Percentiles rank a stretch among this genome's conserved stretches.
phyloP scores from a whole-genome alignment of 1,140 invertebrate species.

The Megalonaias nervosa region DNA sequence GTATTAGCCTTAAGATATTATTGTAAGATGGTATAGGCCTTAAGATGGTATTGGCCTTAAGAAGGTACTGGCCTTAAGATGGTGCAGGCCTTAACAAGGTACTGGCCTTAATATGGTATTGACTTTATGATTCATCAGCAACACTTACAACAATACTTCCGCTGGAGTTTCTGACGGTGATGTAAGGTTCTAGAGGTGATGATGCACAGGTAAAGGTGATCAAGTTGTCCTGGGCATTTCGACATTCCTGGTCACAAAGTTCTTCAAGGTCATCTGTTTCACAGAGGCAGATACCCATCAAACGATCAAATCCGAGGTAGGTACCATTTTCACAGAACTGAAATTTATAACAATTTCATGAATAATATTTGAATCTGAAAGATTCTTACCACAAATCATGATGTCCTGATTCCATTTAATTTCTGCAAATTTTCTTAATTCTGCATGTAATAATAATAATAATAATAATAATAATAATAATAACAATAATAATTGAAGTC shows the following conservation, averaged over 20 bases:
- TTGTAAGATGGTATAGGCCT: not conserved
- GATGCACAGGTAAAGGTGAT: conserved; percentile 56
- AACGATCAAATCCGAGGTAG: conserved; percentile 54
- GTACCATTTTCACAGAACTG: conserved; percentile 47
- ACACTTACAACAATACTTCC: conserved; percentile 47
- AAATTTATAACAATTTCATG: conserved; percentile 1
- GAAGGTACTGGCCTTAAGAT: no score
- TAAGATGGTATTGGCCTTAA: not conserved
- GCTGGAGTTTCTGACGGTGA: conserved; percentile 47
- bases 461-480: not conserved
- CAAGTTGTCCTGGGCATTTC: conserved; percentile 40
- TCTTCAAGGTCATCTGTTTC: conserved; percentile 58
- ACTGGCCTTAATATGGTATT: no score
- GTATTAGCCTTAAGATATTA: no score
- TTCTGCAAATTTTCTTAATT: not conserved
- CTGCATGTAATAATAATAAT: not conserved
- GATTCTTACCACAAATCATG: not conserved
- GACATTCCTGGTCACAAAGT: conserved; percentile 60
- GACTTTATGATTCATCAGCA: not conserved
- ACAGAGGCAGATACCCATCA: conserved; percentile 61
- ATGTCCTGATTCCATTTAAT: not conserved
- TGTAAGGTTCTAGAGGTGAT: conserved; percentile 51
- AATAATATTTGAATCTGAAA: not conserved
- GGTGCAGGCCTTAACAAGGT: no score
- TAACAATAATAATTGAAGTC: not conserved